These are phyloP conservation scores for Hesperophylax magnus DNA, from an alignment of 1,140 invertebrate species.

Conservation along the genomic window DNA sequence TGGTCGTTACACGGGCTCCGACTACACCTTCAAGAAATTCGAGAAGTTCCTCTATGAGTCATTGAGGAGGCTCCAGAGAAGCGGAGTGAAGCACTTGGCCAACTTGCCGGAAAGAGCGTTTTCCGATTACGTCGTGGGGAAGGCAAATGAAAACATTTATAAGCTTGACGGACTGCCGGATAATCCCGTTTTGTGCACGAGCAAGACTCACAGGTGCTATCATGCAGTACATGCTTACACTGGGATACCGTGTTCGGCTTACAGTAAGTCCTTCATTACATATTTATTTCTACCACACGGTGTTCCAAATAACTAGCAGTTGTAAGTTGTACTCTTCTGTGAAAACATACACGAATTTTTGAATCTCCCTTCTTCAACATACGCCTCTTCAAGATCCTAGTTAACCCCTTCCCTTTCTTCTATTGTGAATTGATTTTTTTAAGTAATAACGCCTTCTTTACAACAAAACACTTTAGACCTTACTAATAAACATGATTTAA, in stretches of 20 bases:
- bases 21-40: slow-evolving; percentile 87
- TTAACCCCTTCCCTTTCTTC: too few species aligned
- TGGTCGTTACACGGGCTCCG: slow-evolving; percentile 79
- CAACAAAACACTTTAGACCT: too few species aligned
- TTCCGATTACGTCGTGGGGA: slow-evolving; percentile 61
- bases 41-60: slow-evolving; percentile 94
- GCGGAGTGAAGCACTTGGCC: slow-evolving; percentile 74
- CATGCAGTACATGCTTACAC: slow-evolving; percentile 93
- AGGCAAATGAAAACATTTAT: slow-evolving; percentile 60
- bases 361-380: too few species aligned
- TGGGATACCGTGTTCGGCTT: slow-evolving; percentile 87
- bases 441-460: too few species aligned
- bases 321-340: too few species aligned
- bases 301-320: too few species aligned
- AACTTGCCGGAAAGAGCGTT: slow-evolving; percentile 73
- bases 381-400: too few species aligned
- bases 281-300: too few species aligned
- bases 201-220: slow-evolving; percentile 88
- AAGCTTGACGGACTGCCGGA: slow-evolving; percentile 69
- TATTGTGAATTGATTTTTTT: too few species aligned
- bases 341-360: too few species aligned
- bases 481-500: too few species aligned
- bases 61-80: slow-evolving; percentile 82
- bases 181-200: slow-evolving; percentile 81
- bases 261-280: slow-evolving; percentile 75